Conservation (phyloP, 2,113 vertebrate genomes). For the Rhagologus leucostigma region DNA sequence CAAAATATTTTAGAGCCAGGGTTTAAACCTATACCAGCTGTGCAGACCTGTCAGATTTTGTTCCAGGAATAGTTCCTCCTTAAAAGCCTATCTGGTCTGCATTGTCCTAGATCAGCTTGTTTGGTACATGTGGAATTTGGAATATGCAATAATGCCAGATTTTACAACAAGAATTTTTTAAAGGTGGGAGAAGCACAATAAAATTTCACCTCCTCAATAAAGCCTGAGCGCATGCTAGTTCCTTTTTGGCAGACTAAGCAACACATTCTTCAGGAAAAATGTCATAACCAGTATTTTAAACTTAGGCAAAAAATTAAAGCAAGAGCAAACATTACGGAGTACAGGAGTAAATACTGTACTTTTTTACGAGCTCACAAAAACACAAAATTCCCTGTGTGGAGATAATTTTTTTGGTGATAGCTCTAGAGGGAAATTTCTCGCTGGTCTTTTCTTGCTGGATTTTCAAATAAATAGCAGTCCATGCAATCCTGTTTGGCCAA, state of each 20-base stretch:
- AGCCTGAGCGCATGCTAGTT: neutral
- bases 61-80: neutral
- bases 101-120: neutral
- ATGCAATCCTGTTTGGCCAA: neutral
- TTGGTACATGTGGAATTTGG: neutral
- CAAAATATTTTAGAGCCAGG: neutral
- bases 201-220: neutral
- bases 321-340: neutral
- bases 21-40: neutral
- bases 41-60: neutral
- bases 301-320: neutral
- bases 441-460: neutral
- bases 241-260: neutral
- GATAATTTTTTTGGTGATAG: neutral
- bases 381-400: neutral
- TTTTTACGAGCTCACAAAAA: neutral
- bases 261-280: neutral
- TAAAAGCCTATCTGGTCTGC: neutral
- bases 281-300: constrained; percentile 1
- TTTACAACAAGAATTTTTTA: neutral
- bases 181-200: neutral
- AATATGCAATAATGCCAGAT: neutral
- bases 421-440: neutral
- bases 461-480: neutral
- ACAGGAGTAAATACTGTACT: neutral